Evolutionary conservation across 2,888 invertebrate species (phyloP), one percentile per base, ranked within the genome.

Genomic region (Dromius quadrimaculatus): DNA sequence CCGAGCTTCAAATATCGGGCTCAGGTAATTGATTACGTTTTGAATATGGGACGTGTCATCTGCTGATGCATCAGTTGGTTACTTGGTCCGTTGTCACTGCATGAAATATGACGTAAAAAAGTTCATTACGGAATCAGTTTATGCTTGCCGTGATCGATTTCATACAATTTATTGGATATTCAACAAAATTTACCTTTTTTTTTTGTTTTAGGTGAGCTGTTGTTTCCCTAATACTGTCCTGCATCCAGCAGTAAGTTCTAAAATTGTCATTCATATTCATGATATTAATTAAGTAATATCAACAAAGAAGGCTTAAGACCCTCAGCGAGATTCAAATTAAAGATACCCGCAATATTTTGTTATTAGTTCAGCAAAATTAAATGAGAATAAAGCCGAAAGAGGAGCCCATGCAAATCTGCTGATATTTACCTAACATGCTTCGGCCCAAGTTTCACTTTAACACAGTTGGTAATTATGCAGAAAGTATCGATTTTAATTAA

Each of bases 401-500:
- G 15, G 15, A 54, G 11, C 6, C 50, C 50, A 54, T 54, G 50
- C 50, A 54, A 54, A 54, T 54, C 50, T 54, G 50, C 28, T 54
- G 23, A 28, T 54, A 54, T 54, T 54, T 54, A 19, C 47, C 23
- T 9, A 19, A 20, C n/a, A n/a, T n/a, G 47, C n/a, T 47, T 20
- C 9, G 5, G 28, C n/a, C 50, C 28, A 54, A 54, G 50, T 54
- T 28, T 23, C 23, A 54, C 28, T 54, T 54, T 54, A 50, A 28
- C 28, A 50, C 28, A 28, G 28, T 54, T n/a, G 11, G 50, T 66
- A 38, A 50, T 66, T 54, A 66, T 66, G 32, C 57, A 41, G 23
- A 57, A 66, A 66, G 41, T 66, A 66, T 66, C 22, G 66, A 66
- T 66, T 57, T 38, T 66, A 66, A 66, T 66, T 68, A 68, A 59